Evolutionary conservation across 2,888 invertebrate species (phyloP), one percentile per base, ranked within the genome.

Genomic region (Ophion costatus): DNA sequence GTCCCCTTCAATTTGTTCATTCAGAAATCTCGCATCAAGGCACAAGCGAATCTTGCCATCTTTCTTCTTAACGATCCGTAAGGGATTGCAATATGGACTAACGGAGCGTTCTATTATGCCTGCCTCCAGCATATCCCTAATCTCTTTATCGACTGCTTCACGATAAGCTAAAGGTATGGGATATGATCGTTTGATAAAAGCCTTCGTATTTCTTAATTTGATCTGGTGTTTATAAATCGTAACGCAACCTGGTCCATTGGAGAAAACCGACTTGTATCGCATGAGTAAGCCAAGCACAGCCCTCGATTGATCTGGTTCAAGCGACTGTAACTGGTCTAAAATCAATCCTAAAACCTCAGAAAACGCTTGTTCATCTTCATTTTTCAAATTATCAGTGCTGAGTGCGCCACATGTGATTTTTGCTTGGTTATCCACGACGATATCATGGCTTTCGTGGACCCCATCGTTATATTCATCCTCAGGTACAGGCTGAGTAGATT

Each of bases 11-110:
- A 91, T 91, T 20, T 76, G 57, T 6, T 82, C 85, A 80, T 92
- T 92, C 22, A 91, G 57, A 69, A 82, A 82, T 17, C 91, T 67
- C 0, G 91, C 91, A 73, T 92, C 91, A 20, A 91, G 77, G 80
- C 91, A 90, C 64, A 67, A n/a, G 76, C 84, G 66, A 3, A 91
- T 83, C 4, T 85, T 79, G 1, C 90, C 90, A 78, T 92, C 90
- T 42, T 90, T 90, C 70, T 92, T 91, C 33, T 85, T 70, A 0
- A 90, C 89, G 11, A 89, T 88, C 0, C 90, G 88, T 20, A 91
- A 74, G 5, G 92, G 92, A 69, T 90, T 91, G 14, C 89, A 87
- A 84, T 88, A 91, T 1, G 87, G 86, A 29, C 90, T 90, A 6
- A 86, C 81, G 29, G 88, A 88, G 74, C 89, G 59, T 76, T 88